A percentile compares a stretch with the other conserved stretches of the same genome.
phyloP scores from a whole-genome alignment of 2,888 invertebrate species.

The Drosophila pseudotakahashii region DNA sequence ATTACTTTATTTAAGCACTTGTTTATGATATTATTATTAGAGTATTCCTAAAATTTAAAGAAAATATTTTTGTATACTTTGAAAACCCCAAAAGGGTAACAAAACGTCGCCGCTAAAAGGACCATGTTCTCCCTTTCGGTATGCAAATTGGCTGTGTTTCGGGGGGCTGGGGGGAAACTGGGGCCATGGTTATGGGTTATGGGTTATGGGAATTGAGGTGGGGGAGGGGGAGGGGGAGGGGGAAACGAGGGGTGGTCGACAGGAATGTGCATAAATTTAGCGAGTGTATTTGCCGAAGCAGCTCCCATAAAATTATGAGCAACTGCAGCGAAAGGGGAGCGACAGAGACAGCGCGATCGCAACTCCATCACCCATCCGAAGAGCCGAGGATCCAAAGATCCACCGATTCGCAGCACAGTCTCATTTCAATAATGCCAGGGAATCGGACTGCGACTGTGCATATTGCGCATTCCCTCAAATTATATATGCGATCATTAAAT shows the following conservation, averaged over 20 bases:
- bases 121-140: conserved; percentile 38
- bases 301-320: conserved; percentile 81
- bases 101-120: not conserved
- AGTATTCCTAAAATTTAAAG: too few relatives aligned
- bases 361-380: conserved; percentile 27
- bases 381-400: not conserved
- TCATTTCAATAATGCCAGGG: conserved; percentile 20
- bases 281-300: conserved; percentile 65
- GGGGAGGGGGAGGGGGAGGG: not conserved
- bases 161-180: conserved; percentile 6
- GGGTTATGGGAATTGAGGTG: conserved; percentile 5
- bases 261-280: conserved; percentile 82
- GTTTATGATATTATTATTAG: too few relatives aligned
- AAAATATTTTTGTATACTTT: not conserved
- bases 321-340: conserved; percentile 56
- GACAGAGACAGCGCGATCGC: not conserved
- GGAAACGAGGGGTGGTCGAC: conserved; percentile 30
- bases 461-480: conserved; percentile 74
- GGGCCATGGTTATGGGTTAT: conserved; percentile 14
- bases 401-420: not conserved
- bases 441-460: conserved; percentile 31
- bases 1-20: too few relatives aligned
- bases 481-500: conserved; percentile 81
- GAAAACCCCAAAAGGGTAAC: not conserved
- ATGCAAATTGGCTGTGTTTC: conserved; percentile 69